Base-by-base conservation (phyloP, 2,888 invertebrate species). In the Phortica magna region DNA sequence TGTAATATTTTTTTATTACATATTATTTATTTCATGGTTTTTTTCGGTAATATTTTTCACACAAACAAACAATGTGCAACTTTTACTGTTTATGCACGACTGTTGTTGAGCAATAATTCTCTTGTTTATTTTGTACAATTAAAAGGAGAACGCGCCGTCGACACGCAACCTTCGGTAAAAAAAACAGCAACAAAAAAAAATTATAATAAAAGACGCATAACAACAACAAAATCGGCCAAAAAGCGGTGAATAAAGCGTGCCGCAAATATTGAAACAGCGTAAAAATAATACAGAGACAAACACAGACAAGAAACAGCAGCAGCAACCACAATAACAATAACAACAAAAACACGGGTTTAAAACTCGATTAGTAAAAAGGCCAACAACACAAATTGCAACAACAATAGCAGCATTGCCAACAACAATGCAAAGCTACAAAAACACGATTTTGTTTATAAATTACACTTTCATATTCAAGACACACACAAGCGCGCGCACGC, bases 101-200 rank as follows among this genome's bases (percentile, higher is more conserved):
- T 72, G 53, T 64, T 43, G 73, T 73, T 48, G 19, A 65, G 64
- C 48, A 65, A 65, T 64, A 48, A 12, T 48, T 48, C 61, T 71
- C 72, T 17, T 68, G 73, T 48, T 64, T 72, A 17, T 68, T 79
- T 75, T 78, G 78, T 78, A 79, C 81, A 86, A 81, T 84, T 84
- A 80, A 78, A 84, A 86, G 79, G 81, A 77, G 76, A 79, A 80
- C 78, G 79, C 61, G 78, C 79, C 80, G 79, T 81, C 80, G 78
- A 82, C 82, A 84, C 82, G 41, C 41, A 55, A 68, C 67, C 74
- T 81, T 81, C 80, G 82, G 77, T 79, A 79, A 85, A 84, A 81
- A 86, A 84, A 86, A 78, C 80, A 65, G 73, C 68, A 77, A 82
- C 64, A 61, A 42, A 41, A 67, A 41, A 41, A 67, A 41, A 41